phyloP scores from a whole-genome alignment of 2,113 vertebrate genomes.

The Channa argus region DNA sequence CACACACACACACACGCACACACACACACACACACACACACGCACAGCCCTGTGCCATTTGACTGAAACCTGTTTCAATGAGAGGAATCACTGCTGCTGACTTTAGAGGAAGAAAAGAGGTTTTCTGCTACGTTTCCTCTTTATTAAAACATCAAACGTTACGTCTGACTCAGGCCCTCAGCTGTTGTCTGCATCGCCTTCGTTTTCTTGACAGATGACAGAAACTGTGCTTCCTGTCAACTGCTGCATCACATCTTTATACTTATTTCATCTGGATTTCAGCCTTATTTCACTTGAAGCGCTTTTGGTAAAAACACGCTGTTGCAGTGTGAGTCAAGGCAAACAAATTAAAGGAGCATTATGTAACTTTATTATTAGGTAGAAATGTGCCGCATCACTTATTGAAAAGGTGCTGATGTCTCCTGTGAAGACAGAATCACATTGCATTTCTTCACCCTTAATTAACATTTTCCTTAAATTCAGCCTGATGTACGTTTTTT shows the following conservation, averaged over 20 bases:
- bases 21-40: neutral
- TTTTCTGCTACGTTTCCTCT: too few species aligned
- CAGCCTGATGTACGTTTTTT: too few species aligned
- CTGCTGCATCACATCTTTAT: neutral
- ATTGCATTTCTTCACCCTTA: too few species aligned
- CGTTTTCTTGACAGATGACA: neutral
- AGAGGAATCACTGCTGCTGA: neutral
- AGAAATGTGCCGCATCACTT: too few species aligned
- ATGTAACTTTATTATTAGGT: too few species aligned
- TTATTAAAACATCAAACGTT: conserved; percentile 8
- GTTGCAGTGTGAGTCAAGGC: too few species aligned
- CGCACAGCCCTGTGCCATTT: neutral
- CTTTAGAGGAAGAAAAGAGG: neutral
- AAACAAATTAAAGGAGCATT: too few species aligned
- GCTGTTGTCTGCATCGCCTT: neutral
- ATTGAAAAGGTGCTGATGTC: too few species aligned
- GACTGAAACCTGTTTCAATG: conserved; percentile 4
- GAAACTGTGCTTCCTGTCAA: too few species aligned
- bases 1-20: conserved; percentile 6
- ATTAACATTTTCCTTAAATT: too few species aligned
- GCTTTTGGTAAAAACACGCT: too few species aligned
- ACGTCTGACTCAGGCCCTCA: neutral
- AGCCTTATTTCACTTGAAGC: neutral
- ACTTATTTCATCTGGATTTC: neutral
- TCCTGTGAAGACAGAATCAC: too few species aligned